Evolutionary conservation across 2,113 vertebrate species (phyloP), one percentile per base, ranked within the genome.

Genomic region (Ptychochromis oligacanthus): DNA sequence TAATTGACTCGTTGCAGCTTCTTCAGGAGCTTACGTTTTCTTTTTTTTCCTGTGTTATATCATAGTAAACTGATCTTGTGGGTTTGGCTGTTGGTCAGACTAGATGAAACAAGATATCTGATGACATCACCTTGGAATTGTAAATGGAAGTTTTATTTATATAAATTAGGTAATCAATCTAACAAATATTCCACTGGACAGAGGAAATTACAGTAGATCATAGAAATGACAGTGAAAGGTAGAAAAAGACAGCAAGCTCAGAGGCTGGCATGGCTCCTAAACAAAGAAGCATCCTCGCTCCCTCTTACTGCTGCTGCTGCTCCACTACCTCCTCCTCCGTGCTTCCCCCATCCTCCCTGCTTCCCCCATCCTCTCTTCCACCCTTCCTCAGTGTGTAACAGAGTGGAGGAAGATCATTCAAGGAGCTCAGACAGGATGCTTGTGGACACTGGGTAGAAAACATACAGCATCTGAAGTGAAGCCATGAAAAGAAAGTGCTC

Each of bases 221-320:
- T 7, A 20, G 34, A 34, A 40, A 65, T 72, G 76, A 14, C 59
- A 12, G n/a, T 20, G 28, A 1, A 22, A 38, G 28, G 5, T 6
- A 67, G 58, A 31, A 17, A 11, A 13, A 77, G 28, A 57, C 40
- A 13, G 28, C 59, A 56, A 55, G 62, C 60, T 36, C 13, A 34
- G 79, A 57, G 67, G 64, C 40, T 79, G 64, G 56, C 2, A 4
- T 64, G 54, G 38, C 75, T 84, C 24, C 72, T 36, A 54, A 81
- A 85, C 79, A 86, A 85, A 88, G 40, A 46, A 83, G 52, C 80
- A 74, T 75, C 82, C 34, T 81, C 20, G 22, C 52, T 28, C 59
- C 34, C 40, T 57, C 77, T 34, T 10, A 4, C 13, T 46, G 60
- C 36, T 55, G 2, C 56, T 58, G 34, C 43, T 26, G 10, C 64